Evolutionary conservation across 1,140 invertebrate species (phyloP).

Genomic region (Polypedilum pembai): DNA sequence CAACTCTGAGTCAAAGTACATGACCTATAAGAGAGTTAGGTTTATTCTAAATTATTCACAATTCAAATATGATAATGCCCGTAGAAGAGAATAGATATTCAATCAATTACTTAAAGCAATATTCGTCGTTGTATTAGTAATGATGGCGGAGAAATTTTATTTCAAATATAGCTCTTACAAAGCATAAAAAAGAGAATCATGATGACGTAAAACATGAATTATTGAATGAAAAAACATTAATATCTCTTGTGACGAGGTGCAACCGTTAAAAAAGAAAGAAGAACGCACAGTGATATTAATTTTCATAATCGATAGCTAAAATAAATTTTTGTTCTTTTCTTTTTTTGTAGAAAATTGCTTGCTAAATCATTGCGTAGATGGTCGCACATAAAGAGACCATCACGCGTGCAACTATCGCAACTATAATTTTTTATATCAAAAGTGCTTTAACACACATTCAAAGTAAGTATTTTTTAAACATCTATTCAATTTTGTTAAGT

Average conservation of each 20-base stretch:
- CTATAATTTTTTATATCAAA: slow-evolving; percentile 28
- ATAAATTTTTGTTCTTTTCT: background rate
- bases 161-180: too few species aligned
- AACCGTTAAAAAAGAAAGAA: too few species aligned
- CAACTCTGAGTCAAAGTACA: too few species aligned
- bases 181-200: background rate
- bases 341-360: background rate
- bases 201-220: slow-evolving; percentile 6
- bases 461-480: slow-evolving; percentile 6
- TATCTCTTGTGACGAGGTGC: background rate
- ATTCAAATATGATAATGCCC: too few species aligned
- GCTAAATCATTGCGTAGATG: background rate
- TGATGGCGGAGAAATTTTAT: background rate
- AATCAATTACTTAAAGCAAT: too few species aligned
- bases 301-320: background rate
- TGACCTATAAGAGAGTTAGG: too few species aligned
- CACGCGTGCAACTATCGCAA: background rate
- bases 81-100: background rate
- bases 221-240: background rate
- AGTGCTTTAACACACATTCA: slow-evolving; percentile 27
- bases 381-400: background rate
- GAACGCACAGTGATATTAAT: background rate
- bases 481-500: too few species aligned
- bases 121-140: background rate
- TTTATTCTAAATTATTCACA: too few species aligned